Percentiles rank a stretch among this genome's conserved stretches.
Evolutionary conservation across 30 jellyfish, hydroid and myxozoan genomes (phyloP).

Genomic region (Aurelia sp.): DNA sequence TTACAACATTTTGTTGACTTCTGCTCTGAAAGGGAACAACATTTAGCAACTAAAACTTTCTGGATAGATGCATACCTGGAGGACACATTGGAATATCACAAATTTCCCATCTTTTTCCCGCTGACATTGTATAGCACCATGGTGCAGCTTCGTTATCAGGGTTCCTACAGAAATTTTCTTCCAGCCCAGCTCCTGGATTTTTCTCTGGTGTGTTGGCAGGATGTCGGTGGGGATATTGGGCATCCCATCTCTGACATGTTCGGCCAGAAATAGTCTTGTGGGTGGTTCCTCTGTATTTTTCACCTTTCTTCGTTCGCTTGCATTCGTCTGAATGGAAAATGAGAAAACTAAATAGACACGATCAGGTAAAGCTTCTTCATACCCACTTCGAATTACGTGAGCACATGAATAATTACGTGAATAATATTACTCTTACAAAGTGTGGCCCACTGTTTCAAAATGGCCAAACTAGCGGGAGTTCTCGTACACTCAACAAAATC

Average conservation of each 20-base stretch:
- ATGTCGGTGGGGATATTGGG: conserved; percentile 53
- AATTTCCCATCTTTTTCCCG: conserved; percentile 23
- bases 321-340: not conserved
- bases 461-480: no score
- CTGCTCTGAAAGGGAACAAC: no score
- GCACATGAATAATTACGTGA: no score
- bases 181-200: conserved; percentile 24
- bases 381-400: no score
- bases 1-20: no score
- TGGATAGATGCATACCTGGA: not conserved
- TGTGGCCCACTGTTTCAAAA: no score
- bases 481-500: no score
- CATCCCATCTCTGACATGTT: conserved; percentile 52
- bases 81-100: conserved; percentile 33
- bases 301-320: conserved; percentile 41
- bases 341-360: no score
- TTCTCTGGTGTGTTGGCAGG: not conserved
- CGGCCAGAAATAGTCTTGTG: conserved; percentile 20
- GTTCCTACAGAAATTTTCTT: conserved; percentile 38
- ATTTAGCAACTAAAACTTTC: no score
- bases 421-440: no score
- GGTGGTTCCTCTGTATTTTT: conserved; percentile 27
- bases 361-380: no score
- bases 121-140: conserved; percentile 58
- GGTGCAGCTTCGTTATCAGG: conserved; percentile 62